phyloP scores from a whole-genome alignment of 2,888 invertebrate species.

The Nudaria mundana region DNA sequence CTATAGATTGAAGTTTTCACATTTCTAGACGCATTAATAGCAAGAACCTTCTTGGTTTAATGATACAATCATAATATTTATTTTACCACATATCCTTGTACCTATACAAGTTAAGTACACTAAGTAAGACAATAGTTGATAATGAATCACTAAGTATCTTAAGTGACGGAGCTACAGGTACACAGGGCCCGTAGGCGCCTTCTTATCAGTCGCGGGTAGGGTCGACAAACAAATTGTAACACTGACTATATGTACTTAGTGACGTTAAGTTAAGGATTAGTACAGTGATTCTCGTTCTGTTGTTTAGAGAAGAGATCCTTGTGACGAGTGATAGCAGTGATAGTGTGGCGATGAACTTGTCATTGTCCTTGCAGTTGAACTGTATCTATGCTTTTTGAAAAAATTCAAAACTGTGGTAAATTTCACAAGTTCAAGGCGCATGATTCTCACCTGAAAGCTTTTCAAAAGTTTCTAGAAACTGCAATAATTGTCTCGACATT shows the following conservation, averaged over 20 bases:
- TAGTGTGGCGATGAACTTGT: conserved; percentile 15
- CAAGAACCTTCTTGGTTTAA: not conserved
- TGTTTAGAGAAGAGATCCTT: conserved; percentile 29
- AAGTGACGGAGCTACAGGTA: conserved; percentile 14
- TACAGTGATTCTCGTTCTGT: conserved; percentile 32
- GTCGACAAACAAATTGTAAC: conserved; percentile 54
- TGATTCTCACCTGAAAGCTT: no score
- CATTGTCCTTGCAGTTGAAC: not conserved
- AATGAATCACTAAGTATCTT: conserved; percentile 1
- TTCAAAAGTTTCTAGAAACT: no score
- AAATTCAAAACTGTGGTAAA: no score
- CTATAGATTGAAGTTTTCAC: no score
- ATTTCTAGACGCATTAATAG: no score
- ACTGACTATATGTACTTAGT: conserved; percentile 18
- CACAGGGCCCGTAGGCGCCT: conserved; percentile 41
- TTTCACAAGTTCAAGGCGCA: no score
- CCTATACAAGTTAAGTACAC: not conserved
- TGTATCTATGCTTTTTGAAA: not conserved
- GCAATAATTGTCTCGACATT: no score
- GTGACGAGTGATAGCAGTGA: conserved; percentile 12
- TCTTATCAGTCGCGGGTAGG: conserved; percentile 73
- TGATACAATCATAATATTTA: not conserved
- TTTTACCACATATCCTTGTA: not conserved
- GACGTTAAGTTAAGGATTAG: conserved; percentile 30
- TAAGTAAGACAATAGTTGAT: conserved; percentile 4